Evolutionary conservation across 2,113 vertebrate species (phyloP), one percentile per base, ranked within the genome.

Genomic region (Eulemur macaco): DNA sequence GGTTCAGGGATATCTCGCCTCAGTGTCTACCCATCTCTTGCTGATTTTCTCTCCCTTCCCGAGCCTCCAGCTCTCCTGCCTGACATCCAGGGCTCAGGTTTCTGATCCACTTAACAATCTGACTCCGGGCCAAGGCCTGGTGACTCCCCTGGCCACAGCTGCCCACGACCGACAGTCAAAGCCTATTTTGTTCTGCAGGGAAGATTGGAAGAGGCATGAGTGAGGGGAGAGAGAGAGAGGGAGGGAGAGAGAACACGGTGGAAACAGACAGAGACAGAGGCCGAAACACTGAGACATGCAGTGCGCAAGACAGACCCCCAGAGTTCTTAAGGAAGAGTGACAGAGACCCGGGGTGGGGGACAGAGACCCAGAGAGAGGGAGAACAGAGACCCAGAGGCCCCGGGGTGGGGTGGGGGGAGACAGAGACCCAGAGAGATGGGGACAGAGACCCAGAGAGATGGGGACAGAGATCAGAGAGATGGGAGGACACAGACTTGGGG

Each of bases 181-280:
- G 74, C 63, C 84, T 52, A 27, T 81, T 89, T 56, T 96, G 95
- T 92, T 95, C 77, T 76, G n/a, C 1, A 42, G 60, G 27, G 64
- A 64, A 56, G 54, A 85, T 0, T 11, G 74, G 52, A 89, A 78
- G 74, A 63, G 63, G 71, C 73, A 10, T 4, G 42, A 20, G 77
- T 14, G 5, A 10, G 69, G 25, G n/a, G 34, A 42, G 45, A n/a
- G 63, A 23, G 20, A 9, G 77, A 6, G 37, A 1, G 13, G 21
- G 31, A 18, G 8, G 11, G 5, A 71, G 52, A 94, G 15, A 91
- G n/a, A 14, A 39, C 6, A 23, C 20, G 2, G 34, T 27, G 42
- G 64, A 71, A n/a, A 66, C 0, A 31, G 34, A 15, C 37, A 11
- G 37, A 88, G 60, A 31, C 31, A 71, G 17, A 52, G 47, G 20